Evolutionary conservation across 2,113 vertebrate species (phyloP).

Genomic region (Morphnarchus princeps): DNA sequence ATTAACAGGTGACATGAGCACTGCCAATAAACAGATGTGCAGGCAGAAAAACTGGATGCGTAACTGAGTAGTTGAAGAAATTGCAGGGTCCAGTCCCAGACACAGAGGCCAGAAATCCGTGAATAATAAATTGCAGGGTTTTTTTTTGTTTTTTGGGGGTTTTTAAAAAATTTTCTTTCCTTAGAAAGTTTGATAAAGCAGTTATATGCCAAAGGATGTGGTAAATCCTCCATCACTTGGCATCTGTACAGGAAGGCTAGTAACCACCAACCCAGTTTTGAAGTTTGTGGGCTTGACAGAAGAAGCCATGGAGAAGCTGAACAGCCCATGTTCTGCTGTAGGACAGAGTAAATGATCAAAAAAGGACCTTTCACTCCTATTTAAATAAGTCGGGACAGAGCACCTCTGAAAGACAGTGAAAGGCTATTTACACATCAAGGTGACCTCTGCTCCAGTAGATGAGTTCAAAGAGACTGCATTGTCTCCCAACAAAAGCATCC

Average conservation of each 20-base stretch:
- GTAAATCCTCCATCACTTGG: neutral
- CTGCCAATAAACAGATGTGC: conserved; percentile 5
- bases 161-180: neutral
- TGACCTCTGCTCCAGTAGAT: neutral
- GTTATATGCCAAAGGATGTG: neutral
- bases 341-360: neutral
- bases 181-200: neutral
- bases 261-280: neutral
- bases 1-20: neutral
- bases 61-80: neutral
- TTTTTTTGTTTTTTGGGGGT: too few species aligned
- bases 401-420: neutral
- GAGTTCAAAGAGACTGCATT: neutral
- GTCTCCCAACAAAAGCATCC: neutral
- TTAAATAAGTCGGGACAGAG: neutral
- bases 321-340: neutral
- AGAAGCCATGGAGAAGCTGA: neutral
- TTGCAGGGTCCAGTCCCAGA: neutral
- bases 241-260: neutral
- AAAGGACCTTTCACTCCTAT: neutral
- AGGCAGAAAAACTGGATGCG: neutral
- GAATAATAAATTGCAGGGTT: neutral
- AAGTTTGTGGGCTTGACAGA: neutral
- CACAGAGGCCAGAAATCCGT: neutral
- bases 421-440: neutral